These are phyloP conservation scores for Zosterops lateralis DNA, from an alignment of 2,113 vertebrate genomes.

Conservation along the genomic window DNA sequence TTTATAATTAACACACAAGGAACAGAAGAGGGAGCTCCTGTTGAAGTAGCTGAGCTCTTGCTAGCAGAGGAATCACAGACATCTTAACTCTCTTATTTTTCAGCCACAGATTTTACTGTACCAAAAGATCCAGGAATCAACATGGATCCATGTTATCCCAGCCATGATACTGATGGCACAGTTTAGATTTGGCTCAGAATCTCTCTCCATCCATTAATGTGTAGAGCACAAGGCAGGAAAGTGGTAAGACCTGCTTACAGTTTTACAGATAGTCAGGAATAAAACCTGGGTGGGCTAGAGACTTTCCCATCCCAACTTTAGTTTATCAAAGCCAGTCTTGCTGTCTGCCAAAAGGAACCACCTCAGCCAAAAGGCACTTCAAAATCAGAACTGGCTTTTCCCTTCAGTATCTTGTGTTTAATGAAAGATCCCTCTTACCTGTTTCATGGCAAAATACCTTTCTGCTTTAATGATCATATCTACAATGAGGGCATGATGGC, in stretches of 20 bases:
- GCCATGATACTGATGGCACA: background rate
- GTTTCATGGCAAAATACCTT: conserved; percentile 77
- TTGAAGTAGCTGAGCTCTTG: background rate
- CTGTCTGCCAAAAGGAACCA: background rate
- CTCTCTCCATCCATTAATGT: background rate
- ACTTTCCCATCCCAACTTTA: background rate
- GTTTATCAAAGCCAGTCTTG: background rate
- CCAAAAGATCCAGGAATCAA: background rate
- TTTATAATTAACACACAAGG: background rate
- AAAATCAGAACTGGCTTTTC: background rate
- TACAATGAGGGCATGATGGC: conserved; percentile 79
- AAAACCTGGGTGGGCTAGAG: background rate
- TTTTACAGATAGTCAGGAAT: background rate
- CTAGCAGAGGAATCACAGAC: background rate
- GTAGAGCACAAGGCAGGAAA: background rate
- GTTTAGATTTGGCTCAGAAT: background rate
- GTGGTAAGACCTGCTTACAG: background rate
- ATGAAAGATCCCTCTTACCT: conserved; percentile 69
- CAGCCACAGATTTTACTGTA: background rate
- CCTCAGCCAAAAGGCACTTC: background rate
- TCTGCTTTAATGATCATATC: conserved; percentile 97
- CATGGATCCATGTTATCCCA: background rate
- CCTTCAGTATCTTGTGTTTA: background rate
- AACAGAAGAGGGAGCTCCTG: background rate
- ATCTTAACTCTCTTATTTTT: background rate